Evolutionary conservation across 2,113 vertebrate genomes (phyloP), one percentile per base, ranked within the genome.

Genomic region (Murina feae): DNA sequence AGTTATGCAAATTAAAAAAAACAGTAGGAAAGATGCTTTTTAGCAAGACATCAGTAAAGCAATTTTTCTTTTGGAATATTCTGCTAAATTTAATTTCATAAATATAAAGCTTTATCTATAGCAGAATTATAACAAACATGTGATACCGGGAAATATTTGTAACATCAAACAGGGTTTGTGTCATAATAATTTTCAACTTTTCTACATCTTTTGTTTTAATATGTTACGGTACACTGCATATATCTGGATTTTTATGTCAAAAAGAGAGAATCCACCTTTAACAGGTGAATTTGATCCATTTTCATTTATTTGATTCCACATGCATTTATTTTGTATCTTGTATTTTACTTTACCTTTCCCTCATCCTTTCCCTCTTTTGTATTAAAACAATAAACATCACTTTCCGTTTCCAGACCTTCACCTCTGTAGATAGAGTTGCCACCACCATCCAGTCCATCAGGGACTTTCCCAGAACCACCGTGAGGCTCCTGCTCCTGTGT

Each of bases 31-130:
- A 86, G 4, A 9, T 72, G 13, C n/a, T 91, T 89, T 75, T 74
- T 83, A 93, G 35, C 30, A 69, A 35, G 2, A 30, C 3, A 79
- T 21, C 32, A 83, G 32, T 79, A 53, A 91, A 82, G 30, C 23
- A 12, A 63, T 74, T 81, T 86, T 81, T 39, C 16, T 42, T 49
- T 63, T 51, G n/a, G 63, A 76, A 91, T 74, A 79, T 37, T 7
- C 17, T 78, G 49, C 58, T 91, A 58, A 55, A 66, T 86, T 86
- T 75, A 17, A 83, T 86, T 91, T 87, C 18, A 86, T 91, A 84
- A 84, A 90, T 78, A 72, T 55, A 78, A 47, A 89, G 81, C 69
- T 58, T 47, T 84, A 71, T 69, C 16, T 58, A 0, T 68, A 20
- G 37, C 21, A 89, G 78, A 91, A 81, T 72, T 87, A 68, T 28